Evolutionary conservation across 2,797 vertebrate species (phyloP).

Genomic region (Brachyalestes nurse): DNA sequence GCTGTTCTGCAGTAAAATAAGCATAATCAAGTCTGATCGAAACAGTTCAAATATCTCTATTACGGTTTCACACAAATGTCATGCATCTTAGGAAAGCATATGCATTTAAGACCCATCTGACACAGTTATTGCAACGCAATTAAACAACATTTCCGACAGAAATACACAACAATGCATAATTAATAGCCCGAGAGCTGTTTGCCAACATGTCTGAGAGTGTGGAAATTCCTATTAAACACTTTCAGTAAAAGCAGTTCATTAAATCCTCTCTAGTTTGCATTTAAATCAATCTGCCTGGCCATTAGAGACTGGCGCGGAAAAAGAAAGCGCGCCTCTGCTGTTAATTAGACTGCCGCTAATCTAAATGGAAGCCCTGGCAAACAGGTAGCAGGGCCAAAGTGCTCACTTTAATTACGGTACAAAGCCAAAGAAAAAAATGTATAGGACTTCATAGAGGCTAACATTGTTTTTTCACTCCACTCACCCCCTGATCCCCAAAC

Average conservation of each 20-base stretch:
- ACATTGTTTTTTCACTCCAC: slow-evolving; percentile 25
- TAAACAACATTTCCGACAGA: slow-evolving; percentile 58
- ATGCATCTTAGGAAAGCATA: slow-evolving; percentile 18
- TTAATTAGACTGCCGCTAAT: slow-evolving; percentile 79
- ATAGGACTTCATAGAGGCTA: slow-evolving; percentile 49
- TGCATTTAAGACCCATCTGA: slow-evolving; percentile 44
- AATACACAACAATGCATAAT: slow-evolving; percentile 73
- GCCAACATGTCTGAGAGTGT: slow-evolving; percentile 71
- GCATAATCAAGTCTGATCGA: background rate
- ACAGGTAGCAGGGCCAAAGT: slow-evolving; percentile 72
- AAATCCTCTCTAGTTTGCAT: slow-evolving; percentile 83
- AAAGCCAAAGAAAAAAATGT: slow-evolving; percentile 63
- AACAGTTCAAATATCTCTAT: slow-evolving; percentile 20
- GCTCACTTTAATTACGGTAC: slow-evolving; percentile 78
- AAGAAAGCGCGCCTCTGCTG: slow-evolving; percentile 66
- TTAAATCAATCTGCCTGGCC: slow-evolving; percentile 80
- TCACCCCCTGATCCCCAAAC: background rate
- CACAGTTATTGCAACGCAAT: slow-evolving; percentile 55
- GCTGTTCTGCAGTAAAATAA: background rate
- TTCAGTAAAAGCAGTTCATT: slow-evolving; percentile 81
- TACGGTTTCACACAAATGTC: slow-evolving; percentile 29
- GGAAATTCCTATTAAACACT: slow-evolving; percentile 78
- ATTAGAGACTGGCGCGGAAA: slow-evolving; percentile 76
- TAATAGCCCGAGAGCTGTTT: slow-evolving; percentile 72
- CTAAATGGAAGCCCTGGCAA: slow-evolving; percentile 79